A percentile compares a stretch with the other conserved stretches of the same genome.
Conservation (phyloP, 2,797 vertebrate genomes). For the Paguma larvata region DNA sequence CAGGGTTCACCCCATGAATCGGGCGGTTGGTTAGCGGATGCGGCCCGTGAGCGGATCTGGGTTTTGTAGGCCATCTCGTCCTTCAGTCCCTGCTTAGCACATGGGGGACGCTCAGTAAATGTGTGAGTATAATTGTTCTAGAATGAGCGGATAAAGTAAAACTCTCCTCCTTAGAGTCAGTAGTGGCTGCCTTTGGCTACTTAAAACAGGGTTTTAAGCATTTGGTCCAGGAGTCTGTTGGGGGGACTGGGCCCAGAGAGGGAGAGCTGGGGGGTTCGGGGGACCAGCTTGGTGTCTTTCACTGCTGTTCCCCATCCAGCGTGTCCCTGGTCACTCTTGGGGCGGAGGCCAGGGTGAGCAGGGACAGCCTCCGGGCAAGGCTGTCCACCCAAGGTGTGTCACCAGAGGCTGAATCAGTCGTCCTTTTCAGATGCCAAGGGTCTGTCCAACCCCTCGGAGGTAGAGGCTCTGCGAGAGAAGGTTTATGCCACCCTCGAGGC, state of each 20-base stretch:
- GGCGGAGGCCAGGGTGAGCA: accelerated
- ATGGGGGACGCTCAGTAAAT: neutral
- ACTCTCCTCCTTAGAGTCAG: neutral
- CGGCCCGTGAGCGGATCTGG: accelerated
- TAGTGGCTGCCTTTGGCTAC: neutral
- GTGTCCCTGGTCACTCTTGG: neutral
- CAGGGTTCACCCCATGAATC: accelerated
- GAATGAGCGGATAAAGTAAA: neutral
- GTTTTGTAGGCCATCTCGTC: neutral
- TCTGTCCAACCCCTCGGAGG: slow-evolving; percentile 95
- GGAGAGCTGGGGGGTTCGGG: neutral
- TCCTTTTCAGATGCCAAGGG: slow-evolving; percentile 95
- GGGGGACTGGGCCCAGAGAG: neutral
- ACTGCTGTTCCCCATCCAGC: accelerated
- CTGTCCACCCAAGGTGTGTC: accelerated
- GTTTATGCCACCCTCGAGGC: slow-evolving; percentile 97
- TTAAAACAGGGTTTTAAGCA: neutral
- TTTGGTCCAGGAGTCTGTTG: neutral
- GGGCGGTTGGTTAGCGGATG: accelerated
- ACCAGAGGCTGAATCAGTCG: neutral
- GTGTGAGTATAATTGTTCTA: neutral
- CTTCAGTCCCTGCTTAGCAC: too few species aligned
- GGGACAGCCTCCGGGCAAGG: neutral
- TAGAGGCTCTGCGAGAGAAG: slow-evolving; percentile 95
- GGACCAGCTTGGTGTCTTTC: neutral